Base-by-base conservation (phyloP, 2,797 vertebrate genomes). In the Microhierax caerulescens region DNA sequence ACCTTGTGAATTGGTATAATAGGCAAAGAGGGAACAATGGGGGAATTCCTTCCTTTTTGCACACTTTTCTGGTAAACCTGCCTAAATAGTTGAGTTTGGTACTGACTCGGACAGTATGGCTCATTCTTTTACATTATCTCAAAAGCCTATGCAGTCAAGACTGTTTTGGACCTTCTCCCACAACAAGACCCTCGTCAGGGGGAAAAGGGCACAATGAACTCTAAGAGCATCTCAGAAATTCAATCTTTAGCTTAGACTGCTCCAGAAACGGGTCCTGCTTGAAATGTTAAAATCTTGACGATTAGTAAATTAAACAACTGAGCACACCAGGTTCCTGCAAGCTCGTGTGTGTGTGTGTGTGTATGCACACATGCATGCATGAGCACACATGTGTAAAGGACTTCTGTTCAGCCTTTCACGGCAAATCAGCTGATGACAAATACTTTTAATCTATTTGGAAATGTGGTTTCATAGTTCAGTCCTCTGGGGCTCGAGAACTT, bases 101-200 rank as follows among this genome's bases (percentile, higher is more conserved):
- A 95, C 75, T 65, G 74, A 95, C 90, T 98, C 92, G 92, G 83
- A 96, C 90, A 97, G 91, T 43, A 74, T 23, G 63, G 79, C 89
- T 96, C 88, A 89, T 57, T 95, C 69, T 97, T 97, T 22, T 96
- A 94, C 97, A 95, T 96, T 67, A 85, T 61, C 76, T 97, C 96
- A 97, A 96, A 97, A 98, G 89, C 30, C 93, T 95, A 93, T 57
- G 85, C 69, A 93, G 97, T 80, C 95, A 77, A 97, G 89, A 97
- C 97, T 53, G 80, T 91, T 93, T 97, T 98, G 97, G 95, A 98
- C n/a, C 59, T 90, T 79, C 85, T 98, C 95, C 95, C 96, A 97
- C 94, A 97, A 96, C 87, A 61, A 94, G 85, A 86, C 65, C 67
- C 92, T 95, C 94, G 77, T 50, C 72, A 92, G 56, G 27, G 92